These are phyloP conservation scores for Phylloscopus collybita DNA, from an alignment of 2,797 vertebrate species.

Conservation along the genomic window DNA sequence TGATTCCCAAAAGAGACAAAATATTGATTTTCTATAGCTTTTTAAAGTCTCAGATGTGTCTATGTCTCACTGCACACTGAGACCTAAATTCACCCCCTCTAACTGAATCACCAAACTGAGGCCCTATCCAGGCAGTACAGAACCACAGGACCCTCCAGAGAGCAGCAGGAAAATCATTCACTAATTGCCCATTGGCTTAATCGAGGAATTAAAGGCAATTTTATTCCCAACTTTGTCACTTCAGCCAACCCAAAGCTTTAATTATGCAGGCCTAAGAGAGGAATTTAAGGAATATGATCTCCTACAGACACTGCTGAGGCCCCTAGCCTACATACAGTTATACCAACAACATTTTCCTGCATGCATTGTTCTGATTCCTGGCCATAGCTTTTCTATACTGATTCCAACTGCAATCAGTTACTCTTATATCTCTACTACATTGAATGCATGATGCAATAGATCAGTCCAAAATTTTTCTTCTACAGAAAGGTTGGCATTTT, in stretches of 20 bases:
- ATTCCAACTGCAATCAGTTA: neutral
- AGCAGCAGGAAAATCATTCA: neutral
- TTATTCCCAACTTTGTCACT: slow-evolving; percentile 16
- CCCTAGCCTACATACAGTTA: neutral
- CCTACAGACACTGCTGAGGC: neutral
- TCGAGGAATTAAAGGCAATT: slow-evolving; percentile 38
- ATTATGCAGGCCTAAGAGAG: neutral
- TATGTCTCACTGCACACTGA: neutral
- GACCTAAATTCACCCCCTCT: neutral
- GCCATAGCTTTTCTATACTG: neutral
- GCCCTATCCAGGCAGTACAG: neutral
- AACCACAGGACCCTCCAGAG: neutral
- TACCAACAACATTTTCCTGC: neutral
- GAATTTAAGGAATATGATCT: slow-evolving; percentile 5
- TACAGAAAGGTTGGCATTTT: neutral
- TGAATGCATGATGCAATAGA: neutral
- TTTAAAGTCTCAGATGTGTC: neutral
- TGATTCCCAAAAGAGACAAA: neutral
- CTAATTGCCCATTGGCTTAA: neutral
- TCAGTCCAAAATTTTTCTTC: neutral
- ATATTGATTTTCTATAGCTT: neutral
- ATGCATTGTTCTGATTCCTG: neutral
- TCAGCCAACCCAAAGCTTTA: neutral
- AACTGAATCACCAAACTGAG: neutral
- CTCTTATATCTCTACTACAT: neutral